Base-by-base conservation (phyloP, 2,113 vertebrate species). In the Vulpes lagopus region DNA sequence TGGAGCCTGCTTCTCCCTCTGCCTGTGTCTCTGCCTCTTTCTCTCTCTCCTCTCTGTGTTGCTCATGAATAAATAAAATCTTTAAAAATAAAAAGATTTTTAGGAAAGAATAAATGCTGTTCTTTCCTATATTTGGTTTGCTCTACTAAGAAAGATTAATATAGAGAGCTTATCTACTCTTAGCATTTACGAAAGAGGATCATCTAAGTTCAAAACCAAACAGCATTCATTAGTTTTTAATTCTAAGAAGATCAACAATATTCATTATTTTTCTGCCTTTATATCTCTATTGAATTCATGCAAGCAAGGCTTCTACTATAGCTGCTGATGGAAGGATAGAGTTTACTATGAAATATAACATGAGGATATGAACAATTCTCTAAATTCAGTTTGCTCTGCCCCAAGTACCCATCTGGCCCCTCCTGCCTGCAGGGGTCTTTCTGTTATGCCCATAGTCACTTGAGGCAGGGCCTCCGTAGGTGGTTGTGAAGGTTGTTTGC, bases 171-270 rank as follows among this genome's bases (percentile, higher is more conserved):
- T 81, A 82, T 23, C 84, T 96, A 59, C 25, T 87, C 60, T 94
- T 85, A 57, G 76, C 25, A 55, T 27, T 20, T 38, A 69, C 71
- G 53, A 67, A 91, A 64, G 57, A 95, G 15, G 89, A 80, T 74
- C 10, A 23, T 12, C 49, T 53, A 81, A 89, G 62, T 92, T 87
- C 55, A 87, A 71, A 97, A 97, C 85, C 84, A 80, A 87, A 55
- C 3, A 17, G 59, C 59, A 85, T 71, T 96, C 35, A 57, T 32
- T 76, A 62, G 38, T 78, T 94, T 84, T 94, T 62, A 64, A 93
- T 78, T 22, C 51, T 59, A 67, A 51, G 30, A 51, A 95, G 80
- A 71, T 51, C 76, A 90, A 73, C 25, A 74, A 30, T 49, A 87
- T 22, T 53, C 20, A 23, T 64, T 73, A 25, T 89, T 79, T 94